Base-by-base conservation (phyloP, 1,140 invertebrate genomes). In the Ceratitis capitata region DNA sequence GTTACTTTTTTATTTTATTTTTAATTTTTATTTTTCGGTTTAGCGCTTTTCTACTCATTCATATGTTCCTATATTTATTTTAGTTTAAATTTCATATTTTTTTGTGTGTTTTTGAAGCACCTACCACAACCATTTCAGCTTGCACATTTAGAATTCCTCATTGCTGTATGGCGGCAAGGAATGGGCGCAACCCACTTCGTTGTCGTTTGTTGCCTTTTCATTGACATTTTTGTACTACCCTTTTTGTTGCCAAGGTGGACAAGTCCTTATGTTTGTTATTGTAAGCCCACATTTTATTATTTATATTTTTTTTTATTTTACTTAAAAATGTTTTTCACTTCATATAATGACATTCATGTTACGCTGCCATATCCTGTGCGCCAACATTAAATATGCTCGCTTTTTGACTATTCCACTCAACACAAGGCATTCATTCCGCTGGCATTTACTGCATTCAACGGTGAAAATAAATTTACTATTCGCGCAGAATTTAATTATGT, bases 401-500 rank as follows among this genome's bases (percentile, higher is more conserved):
- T 19, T 19, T n/a, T 69, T 78, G 64, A 29, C 56, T 69, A 69
- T 69, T 42, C 45, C 9, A 45, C 69, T 78, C 19, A 78, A 45
- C 9, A 39, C 39, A 45, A 45, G 6, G 9, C 19, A 10, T 39
- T 26, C 32, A 39, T 78, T 10, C n/a, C 19, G 29, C 16, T 19
- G 3, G 39, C 39, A 10, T 26, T 26, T 23, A 14, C n/a, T 78
- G 61, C 32, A 78, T 78, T 78, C 69, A 78, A 9, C 69, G 26
- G 39, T 9, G 64, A 78, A 45, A 47, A 78, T 78, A 45, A 78
- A 78, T 45, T 23, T 39, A 16, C 61, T 45, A 10, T 39, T 42
- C 10, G 39, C 69, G 10, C n/a, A 78, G 39, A 45, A 78, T 78
- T 78, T 45, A 45, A 78, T 78, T 78, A 78, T 45, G 35, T 78